These are phyloP conservation scores for Limenitis camilla DNA, from an alignment of 2,888 invertebrate species.

Conservation along the genomic window DNA sequence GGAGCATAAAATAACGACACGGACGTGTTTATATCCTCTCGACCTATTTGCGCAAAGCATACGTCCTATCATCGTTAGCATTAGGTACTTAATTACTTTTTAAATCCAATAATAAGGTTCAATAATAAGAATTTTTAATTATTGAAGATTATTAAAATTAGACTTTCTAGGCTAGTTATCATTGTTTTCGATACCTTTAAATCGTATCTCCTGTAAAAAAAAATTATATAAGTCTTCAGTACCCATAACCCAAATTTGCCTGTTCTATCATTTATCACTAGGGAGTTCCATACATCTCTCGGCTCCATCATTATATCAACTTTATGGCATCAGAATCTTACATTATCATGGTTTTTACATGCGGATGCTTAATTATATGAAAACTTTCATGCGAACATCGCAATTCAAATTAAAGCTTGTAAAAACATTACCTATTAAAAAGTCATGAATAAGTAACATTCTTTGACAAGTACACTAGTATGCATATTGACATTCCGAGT, in stretches of 20 bases:
- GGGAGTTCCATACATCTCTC: no score
- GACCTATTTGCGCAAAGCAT: conserved; percentile 40
- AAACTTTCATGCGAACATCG: no score
- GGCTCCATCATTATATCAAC: no score
- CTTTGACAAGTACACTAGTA: neutral
- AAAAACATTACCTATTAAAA: neutral
- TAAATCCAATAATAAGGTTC: neutral
- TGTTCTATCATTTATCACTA: no score
- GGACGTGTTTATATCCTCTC: conserved; percentile 30
- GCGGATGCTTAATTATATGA: neutral
- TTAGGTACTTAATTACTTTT: neutral
- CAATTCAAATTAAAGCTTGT: neutral
- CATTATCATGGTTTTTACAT: no score
- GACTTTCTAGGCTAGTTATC: no score
- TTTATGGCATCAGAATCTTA: no score
- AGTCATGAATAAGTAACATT: conserved; percentile 6
- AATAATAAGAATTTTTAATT: neutral
- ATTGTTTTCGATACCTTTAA: no score
- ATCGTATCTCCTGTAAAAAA: no score
- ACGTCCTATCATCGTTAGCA: conserved; percentile 31
- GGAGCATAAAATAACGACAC: conserved; percentile 1
- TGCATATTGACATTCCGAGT: conserved; percentile 22
- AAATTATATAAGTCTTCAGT: no score
- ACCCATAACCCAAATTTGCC: no score
- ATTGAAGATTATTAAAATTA: no score